phyloP scores from a whole-genome alignment of 2,797 vertebrate genomes.

The Gymnoscopelus braueri region DNA sequence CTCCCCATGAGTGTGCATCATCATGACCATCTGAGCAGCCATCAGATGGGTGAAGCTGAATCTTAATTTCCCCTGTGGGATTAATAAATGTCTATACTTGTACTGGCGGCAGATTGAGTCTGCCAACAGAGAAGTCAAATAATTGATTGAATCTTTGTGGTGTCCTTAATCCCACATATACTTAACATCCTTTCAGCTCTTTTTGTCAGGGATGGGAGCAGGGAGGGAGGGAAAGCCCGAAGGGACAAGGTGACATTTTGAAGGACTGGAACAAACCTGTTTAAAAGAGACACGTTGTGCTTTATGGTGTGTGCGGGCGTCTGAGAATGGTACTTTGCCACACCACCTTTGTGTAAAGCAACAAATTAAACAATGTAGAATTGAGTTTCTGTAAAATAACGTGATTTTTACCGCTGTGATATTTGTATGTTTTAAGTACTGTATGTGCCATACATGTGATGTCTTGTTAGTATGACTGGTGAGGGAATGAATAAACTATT shows the following conservation, averaged over 20 bases:
- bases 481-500: conserved; percentile 56
- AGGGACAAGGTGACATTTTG: background rate
- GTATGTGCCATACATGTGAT: conserved; percentile 9
- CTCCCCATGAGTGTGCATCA: too few species aligned
- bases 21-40: too few species aligned
- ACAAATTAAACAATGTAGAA: conserved; percentile 19
- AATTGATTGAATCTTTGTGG: background rate
- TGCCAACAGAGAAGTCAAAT: background rate
- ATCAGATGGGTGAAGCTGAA: too few species aligned
- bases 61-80: too few species aligned
- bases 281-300: background rate
- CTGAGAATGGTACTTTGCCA: conserved; percentile 18
- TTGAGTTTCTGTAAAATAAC: conserved; percentile 14
- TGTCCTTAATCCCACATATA: too few species aligned
- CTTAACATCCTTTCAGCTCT: background rate
- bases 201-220: background rate
- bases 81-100: background rate
- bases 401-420: conserved; percentile 15
- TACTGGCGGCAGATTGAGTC: background rate
- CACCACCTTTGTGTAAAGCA: conserved; percentile 26
- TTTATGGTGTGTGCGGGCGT: conserved; percentile 2
- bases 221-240: background rate
- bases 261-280: background rate
- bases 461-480: conserved; percentile 41
- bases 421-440: conserved; percentile 46